Percentiles rank a stretch among this genome's conserved stretches.
phyloP scores from a whole-genome alignment of 30 jellyfish, hydroid and myxozoan genomes.

The Haliclystus octoradiatus region DNA sequence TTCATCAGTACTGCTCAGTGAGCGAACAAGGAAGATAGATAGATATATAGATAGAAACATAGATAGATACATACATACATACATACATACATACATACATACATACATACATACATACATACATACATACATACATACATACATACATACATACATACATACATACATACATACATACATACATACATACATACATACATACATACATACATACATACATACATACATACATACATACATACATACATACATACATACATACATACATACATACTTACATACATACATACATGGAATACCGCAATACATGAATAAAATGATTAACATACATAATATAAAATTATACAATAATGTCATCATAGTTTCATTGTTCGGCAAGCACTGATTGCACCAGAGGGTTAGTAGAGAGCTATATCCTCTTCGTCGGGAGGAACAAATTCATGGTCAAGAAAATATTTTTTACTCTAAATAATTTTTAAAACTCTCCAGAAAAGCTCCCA shows the following conservation, averaged over 20 bases:
- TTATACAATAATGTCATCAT: neutral
- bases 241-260: slow-evolving; percentile 3
- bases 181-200: slow-evolving; percentile 59
- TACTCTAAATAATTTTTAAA: too few species aligned
- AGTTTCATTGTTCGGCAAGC: neutral
- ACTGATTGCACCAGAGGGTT: too few species aligned
- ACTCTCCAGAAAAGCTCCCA: too few species aligned
- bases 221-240: slow-evolving; percentile 46
- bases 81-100: slow-evolving; percentile 39
- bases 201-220: slow-evolving; percentile 56
- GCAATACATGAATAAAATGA: neutral
- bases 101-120: slow-evolving; percentile 41
- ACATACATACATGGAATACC: neutral
- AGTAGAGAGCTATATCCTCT: too few species aligned
- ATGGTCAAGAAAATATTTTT: too few species aligned
- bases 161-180: slow-evolving; percentile 57
- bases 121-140: slow-evolving; percentile 44
- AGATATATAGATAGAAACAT: too few species aligned
- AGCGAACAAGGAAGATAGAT: too few species aligned
- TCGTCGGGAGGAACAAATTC: too few species aligned
- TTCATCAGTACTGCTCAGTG: too few species aligned
- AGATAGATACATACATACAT: slow-evolving; percentile 17
- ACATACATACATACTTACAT: slow-evolving; percentile 1
- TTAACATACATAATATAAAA: neutral
- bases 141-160: slow-evolving; percentile 53